Base-by-base conservation (phyloP, 2,797 vertebrate species). In the Muraenolepis orangiensis region DNA sequence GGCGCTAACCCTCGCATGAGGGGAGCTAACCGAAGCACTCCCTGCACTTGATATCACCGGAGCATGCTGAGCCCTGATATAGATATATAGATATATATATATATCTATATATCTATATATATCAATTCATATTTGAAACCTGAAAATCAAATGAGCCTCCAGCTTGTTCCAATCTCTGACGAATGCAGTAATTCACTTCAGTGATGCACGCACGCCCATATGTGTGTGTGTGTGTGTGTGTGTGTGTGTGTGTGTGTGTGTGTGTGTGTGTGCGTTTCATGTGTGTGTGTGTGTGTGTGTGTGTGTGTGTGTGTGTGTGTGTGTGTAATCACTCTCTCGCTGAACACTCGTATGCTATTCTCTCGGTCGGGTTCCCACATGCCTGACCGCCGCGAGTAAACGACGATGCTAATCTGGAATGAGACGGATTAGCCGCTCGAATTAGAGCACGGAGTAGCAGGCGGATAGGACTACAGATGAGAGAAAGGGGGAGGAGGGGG, bases 361-460 rank as follows among this genome's bases (percentile, higher is more conserved):
- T 64, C 57, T 57, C 51, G n/a, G 7, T 57, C 57, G 57, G 57
- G 23, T 23, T 64, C 57, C 23, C 57, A 64, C 57, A 26, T 64
- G 12, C 11, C 7, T 26, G 57, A 26, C 57, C 57, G 26, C 57
- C n/a, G 12, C 26, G 80, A 6, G 29, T 14, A 78, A 74, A 76
- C 61, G 67, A 71, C 66, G 74, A 70, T 86, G 68, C 75, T 69
- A 85, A 84, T 81, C 71, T 69, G 82, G 67, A 85, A 85, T 51
- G 69, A 4, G 71, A 40, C 73, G 77, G 82, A 82, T 88, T 86
- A 87, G 76, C 32, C 32, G 29, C 75, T 61, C 38, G 68, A 71
- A 64, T 32, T 67, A 36, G 23, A 61, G 69, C 57, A 11, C 26
- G 40, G 40, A 64, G 57, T 64, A 23, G 23, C n/a, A 64, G 57